A percentile compares a stretch with the other conserved stretches of the same genome.
Evolutionary conservation across 2,113 vertebrate species (phyloP).

Genomic region (Natator depressus): DNA sequence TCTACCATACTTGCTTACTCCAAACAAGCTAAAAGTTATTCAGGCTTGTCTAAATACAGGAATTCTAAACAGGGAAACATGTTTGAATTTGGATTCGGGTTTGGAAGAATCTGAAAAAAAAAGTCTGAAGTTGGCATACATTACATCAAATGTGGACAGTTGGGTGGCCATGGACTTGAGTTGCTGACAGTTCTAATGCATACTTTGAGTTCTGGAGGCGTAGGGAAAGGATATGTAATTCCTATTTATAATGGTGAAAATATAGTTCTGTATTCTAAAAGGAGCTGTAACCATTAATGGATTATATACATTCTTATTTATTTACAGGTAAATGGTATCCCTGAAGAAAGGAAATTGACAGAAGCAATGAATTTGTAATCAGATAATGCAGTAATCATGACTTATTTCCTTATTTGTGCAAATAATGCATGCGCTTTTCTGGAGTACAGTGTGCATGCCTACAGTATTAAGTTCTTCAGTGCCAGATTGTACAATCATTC

Average conservation of each 20-base stretch:
- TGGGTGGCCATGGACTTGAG: not conserved
- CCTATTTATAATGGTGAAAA: not conserved
- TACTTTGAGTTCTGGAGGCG: not conserved
- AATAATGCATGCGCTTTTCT: constrained; percentile 74
- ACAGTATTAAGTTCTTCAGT: constrained; percentile 57
- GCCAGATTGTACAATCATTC: constrained; percentile 72
- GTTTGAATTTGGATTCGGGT: not conserved
- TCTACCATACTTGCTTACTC: not conserved
- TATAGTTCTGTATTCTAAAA: not conserved
- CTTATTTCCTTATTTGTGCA: constrained; percentile 26
- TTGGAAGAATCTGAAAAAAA: not conserved
- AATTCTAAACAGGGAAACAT: not conserved
- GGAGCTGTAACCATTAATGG: not conserved
- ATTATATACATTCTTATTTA: constrained; percentile 22
- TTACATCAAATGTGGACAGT: not conserved
- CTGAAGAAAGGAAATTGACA: constrained; percentile 97
- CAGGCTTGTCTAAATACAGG: not conserved
- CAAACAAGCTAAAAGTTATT: not conserved
- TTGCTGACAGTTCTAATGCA: not conserved
- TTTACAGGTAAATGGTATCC: constrained; percentile 98
- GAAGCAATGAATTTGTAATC: constrained; percentile 93
- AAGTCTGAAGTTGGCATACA: too few species aligned
- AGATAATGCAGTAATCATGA: not conserved
- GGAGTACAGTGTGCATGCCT: constrained; percentile 74
- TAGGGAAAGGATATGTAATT: not conserved